A percentile compares a stretch with the other conserved stretches of the same genome.
These are phyloP conservation scores for Rhamnusium bicolor DNA, from an alignment of 2,888 invertebrate species.

Conservation along the genomic window DNA sequence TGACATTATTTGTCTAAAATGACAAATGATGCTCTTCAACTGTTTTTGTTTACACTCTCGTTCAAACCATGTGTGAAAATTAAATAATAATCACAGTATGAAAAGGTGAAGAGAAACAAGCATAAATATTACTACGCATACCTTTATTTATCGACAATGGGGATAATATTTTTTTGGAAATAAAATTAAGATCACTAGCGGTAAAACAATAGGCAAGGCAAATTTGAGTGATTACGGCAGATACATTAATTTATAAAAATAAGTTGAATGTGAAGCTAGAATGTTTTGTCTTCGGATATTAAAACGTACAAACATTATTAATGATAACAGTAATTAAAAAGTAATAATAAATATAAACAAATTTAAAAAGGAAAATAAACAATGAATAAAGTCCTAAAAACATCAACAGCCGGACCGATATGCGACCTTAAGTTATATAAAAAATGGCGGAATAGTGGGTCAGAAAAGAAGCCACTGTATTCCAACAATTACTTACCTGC, in stretches of 20 bases:
- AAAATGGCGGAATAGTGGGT: too few species aligned
- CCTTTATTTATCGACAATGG: neutral
- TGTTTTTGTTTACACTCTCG: constrained; percentile 46
- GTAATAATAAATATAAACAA: too few species aligned
- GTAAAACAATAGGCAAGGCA: neutral
- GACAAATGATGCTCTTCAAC: constrained; percentile 46
- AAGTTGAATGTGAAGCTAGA: too few species aligned
- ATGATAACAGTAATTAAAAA: too few species aligned
- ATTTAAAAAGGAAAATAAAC: too few species aligned
- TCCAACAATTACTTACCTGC: too few species aligned
- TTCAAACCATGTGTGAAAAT: constrained; percentile 37
- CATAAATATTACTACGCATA: neutral
- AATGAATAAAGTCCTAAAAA: too few species aligned
- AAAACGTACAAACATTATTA: too few species aligned
- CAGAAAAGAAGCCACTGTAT: too few species aligned
- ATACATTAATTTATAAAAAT: neutral
- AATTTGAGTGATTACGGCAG: neutral
- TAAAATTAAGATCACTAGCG: neutral
- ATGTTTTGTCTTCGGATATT: too few species aligned
- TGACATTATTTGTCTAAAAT: constrained; percentile 56
- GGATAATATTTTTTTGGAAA: neutral
- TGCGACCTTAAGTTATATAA: too few species aligned
- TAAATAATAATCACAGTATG: constrained; percentile 37
- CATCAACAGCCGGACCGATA: too few species aligned
- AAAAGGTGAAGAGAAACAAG: constrained; percentile 8